phyloP scores from a whole-genome alignment of 2,888 invertebrate species.

The Callosobruchus maculatus region DNA sequence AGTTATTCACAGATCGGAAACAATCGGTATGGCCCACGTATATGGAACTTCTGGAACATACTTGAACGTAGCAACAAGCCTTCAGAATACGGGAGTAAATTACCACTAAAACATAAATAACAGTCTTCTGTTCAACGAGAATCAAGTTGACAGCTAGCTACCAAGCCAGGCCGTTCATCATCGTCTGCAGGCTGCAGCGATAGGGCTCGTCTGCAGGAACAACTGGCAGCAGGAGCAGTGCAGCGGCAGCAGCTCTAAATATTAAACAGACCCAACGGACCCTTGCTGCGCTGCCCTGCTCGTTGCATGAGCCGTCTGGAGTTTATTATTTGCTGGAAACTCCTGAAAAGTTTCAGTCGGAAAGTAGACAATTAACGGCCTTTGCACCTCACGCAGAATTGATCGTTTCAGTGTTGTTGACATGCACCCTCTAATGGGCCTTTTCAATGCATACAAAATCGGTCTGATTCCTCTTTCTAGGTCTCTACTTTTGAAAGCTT shows the following conservation, averaged over 20 bases:
- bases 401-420: too few species aligned
- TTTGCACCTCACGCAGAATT: too few species aligned
- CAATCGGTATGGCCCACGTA: too few species aligned
- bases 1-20: too few species aligned
- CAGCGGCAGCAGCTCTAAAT: neutral
- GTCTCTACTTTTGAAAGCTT: too few species aligned
- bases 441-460: too few species aligned
- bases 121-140: neutral
- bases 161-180: neutral
- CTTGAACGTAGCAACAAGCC: neutral
- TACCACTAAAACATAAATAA: neutral
- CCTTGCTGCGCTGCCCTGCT: neutral
- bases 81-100: neutral
- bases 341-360: neutral
- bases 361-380: neutral
- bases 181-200: neutral
- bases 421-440: too few species aligned
- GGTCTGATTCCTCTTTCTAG: too few species aligned
- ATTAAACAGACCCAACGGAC: neutral
- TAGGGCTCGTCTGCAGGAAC: neutral
- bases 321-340: neutral
- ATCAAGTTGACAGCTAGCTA: neutral
- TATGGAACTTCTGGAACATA: neutral
- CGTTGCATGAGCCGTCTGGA: neutral
- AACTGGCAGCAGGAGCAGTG: neutral